A percentile compares a stretch with the other conserved stretches of the same genome.
phyloP scores from a whole-genome alignment of 2,888 invertebrate species.

The Coenonympha glycerion region DNA sequence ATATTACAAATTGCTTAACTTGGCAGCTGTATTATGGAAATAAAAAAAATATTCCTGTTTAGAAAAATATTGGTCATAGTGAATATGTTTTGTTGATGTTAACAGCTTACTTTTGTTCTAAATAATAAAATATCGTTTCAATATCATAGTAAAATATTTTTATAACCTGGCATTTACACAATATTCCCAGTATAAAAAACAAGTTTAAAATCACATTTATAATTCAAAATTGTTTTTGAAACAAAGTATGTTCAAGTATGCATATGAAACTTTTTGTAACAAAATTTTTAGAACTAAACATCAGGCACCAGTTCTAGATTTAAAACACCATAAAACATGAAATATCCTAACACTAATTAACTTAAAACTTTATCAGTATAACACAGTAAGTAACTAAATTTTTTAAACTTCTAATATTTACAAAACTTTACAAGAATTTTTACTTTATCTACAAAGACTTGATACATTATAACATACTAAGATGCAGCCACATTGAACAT shows the following conservation, averaged over 20 bases:
- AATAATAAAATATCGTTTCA: constrained; percentile 40
- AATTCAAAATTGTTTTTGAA: constrained; percentile 7
- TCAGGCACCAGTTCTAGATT: constrained; percentile 26
- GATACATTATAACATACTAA: constrained; percentile 48
- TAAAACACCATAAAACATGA: constrained; percentile 19
- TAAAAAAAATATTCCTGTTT: constrained; percentile 26
- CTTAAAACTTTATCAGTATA: constrained; percentile 39
- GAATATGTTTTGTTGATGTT: constrained; percentile 21
- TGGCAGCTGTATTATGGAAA: constrained; percentile 1
- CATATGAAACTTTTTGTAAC: constrained; percentile 9
- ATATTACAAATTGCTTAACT: constrained; percentile 54
- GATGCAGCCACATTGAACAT: constrained; percentile 59
- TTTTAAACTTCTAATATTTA: constrained; percentile 50
- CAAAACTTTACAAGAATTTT: constrained; percentile 47
- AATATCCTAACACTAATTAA: constrained; percentile 32
- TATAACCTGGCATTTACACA: neutral
- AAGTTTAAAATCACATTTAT: constrained; percentile 1
- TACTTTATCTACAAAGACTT: constrained; percentile 62
- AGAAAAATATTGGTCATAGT: constrained; percentile 60
- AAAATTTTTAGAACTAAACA: constrained; percentile 22
- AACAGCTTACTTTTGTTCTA: neutral
- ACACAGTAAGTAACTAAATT: constrained; percentile 42
- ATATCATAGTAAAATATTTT: too few species aligned
- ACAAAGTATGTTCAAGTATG: constrained; percentile 10
- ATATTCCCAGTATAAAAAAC: constrained; percentile 2